These are phyloP conservation scores for Cuculus canorus DNA, from an alignment of 2,797 vertebrate genomes.

Conservation along the genomic window DNA sequence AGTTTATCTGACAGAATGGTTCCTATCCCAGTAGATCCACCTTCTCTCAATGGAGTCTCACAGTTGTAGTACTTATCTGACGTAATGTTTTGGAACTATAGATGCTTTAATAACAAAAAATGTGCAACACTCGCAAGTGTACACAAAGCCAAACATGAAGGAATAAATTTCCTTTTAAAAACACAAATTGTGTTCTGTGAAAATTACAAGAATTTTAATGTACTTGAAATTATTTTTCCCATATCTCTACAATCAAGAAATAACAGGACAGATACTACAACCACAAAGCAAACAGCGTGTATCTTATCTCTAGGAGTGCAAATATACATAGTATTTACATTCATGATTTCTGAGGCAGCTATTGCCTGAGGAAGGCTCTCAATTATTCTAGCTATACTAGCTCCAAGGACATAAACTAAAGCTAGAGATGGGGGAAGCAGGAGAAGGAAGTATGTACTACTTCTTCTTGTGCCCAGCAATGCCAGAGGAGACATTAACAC, in stretches of 20 bases:
- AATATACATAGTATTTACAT: neutral
- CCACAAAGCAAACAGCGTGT: neutral
- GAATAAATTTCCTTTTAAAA: neutral
- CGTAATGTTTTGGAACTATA: neutral
- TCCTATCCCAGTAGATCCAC: neutral
- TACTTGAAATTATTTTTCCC: neutral
- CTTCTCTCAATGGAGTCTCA: neutral
- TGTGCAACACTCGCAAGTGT: neutral
- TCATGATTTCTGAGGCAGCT: neutral
- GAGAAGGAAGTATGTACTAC: neutral
- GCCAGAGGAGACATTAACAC: fast-evolving
- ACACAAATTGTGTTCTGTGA: neutral
- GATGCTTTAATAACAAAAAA: neutral
- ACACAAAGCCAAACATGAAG: neutral
- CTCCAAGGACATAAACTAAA: neutral
- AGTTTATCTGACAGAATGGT: neutral
- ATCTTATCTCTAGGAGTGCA: neutral
- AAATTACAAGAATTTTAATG: neutral
- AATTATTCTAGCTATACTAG: neutral
- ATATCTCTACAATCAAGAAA: neutral
- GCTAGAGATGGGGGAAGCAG: neutral
- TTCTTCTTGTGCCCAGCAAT: neutral
- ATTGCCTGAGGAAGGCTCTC: neutral
- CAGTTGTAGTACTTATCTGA: neutral
- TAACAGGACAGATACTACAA: neutral